These are phyloP conservation scores for Gallinago jamesoni DNA, from an alignment of 2,113 vertebrate genomes.

Conservation along the genomic window DNA sequence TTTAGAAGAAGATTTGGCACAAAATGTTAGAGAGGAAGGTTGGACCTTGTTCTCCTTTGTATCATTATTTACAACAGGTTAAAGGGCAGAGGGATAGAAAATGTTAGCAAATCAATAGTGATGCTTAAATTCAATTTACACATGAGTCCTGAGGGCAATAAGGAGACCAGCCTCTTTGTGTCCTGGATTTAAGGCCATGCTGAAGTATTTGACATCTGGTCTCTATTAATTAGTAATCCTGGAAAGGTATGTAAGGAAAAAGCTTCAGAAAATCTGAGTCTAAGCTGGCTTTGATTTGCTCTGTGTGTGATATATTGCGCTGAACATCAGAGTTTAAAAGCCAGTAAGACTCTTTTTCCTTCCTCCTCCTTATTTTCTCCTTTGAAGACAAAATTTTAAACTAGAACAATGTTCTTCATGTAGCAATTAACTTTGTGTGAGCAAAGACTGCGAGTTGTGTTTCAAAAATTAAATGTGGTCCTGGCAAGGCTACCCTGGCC, in stretches of 20 bases:
- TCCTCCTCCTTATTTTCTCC: background rate
- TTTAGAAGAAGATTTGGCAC: background rate
- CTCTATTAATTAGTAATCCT: conserved; percentile 1
- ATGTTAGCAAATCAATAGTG: background rate
- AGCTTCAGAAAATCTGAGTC: background rate
- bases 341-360: background rate
- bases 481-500: background rate
- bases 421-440: background rate
- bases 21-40: background rate
- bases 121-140: background rate
- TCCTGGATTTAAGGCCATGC: background rate
- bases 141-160: background rate
- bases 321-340: background rate
- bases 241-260: background rate
- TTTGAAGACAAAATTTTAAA: background rate
- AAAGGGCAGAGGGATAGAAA: background rate
- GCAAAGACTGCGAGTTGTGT: background rate
- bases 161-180: background rate
- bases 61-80: background rate
- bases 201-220: conserved; percentile 9
- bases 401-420: background rate
- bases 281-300: conserved; percentile 1
- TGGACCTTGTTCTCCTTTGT: background rate
- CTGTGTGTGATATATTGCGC: background rate
- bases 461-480: background rate